These are phyloP conservation scores for Chitala chitala DNA, from an alignment of 2,113 vertebrate species.

Conservation along the genomic window DNA sequence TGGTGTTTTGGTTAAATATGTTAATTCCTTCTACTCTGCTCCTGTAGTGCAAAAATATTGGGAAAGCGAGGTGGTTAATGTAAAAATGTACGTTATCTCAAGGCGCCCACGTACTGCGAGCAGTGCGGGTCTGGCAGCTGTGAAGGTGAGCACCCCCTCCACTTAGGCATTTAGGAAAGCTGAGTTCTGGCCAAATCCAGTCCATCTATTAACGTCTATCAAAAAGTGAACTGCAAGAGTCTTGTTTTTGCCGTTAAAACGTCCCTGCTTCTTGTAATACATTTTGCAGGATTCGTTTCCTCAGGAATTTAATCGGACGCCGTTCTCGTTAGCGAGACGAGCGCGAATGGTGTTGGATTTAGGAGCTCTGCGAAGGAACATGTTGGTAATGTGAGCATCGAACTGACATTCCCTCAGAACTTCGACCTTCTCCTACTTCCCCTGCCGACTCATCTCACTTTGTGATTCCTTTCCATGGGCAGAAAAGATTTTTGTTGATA, in stretches of 20 bases:
- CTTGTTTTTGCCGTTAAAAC: background rate
- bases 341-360: too few relatives aligned
- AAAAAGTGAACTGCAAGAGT: background rate
- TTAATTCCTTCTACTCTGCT: background rate
- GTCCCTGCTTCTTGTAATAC: background rate
- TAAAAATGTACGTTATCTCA: background rate
- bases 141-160: too few relatives aligned
- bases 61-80: background rate
- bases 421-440: background rate
- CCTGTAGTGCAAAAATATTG: background rate
- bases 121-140: background rate
- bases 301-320: background rate
- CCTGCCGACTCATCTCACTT: too few relatives aligned
- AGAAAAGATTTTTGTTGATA: too few relatives aligned
- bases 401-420: background rate
- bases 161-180: background rate
- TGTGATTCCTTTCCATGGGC: too few relatives aligned
- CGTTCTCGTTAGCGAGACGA: background rate
- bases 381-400: background rate
- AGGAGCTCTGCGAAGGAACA: background rate
- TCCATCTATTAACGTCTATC: background rate
- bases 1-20: background rate
- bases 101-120: background rate
- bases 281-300: background rate
- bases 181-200: background rate